Conservation (phyloP, 2,797 vertebrate genomes). For the Anguilla anguilla region DNA sequence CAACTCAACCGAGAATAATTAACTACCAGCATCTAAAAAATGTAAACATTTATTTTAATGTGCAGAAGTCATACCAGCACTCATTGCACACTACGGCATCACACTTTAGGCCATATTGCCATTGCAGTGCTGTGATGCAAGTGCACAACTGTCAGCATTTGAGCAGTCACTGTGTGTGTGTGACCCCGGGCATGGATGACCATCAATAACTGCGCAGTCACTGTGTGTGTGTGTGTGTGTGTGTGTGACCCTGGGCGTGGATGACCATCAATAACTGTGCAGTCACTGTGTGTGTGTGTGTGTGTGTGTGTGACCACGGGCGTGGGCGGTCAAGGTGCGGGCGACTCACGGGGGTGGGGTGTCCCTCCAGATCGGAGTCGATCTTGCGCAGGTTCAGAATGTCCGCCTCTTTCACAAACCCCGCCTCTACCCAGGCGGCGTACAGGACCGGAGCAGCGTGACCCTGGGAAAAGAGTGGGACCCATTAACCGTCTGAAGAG, state of each 20-base stretch:
- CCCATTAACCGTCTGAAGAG: too few relatives aligned
- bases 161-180: not conserved
- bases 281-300: not conserved
- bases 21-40: not conserved
- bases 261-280: not conserved
- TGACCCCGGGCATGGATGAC: too few relatives aligned
- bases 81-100: too few relatives aligned
- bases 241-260: too few relatives aligned
- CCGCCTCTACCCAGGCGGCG: constrained; percentile 79
- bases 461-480: constrained; percentile 56
- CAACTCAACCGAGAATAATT: not conserved
- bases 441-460: constrained; percentile 79
- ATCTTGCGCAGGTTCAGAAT: constrained; percentile 79
- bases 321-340: not conserved
- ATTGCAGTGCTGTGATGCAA: not conserved
- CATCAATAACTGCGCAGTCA: too few relatives aligned
- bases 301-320: too few relatives aligned
- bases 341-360: constrained; percentile 73
- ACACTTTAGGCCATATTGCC: not conserved
- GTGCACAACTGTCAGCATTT: not conserved
- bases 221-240: too few relatives aligned
- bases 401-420: constrained; percentile 72
- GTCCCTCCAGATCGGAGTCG: constrained; percentile 78
- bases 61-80: not conserved
- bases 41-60: not conserved